Base-by-base conservation (phyloP, 30 jellyfish, hydroid and myxozoan genomes). In the Pelagia noctiluca region DNA sequence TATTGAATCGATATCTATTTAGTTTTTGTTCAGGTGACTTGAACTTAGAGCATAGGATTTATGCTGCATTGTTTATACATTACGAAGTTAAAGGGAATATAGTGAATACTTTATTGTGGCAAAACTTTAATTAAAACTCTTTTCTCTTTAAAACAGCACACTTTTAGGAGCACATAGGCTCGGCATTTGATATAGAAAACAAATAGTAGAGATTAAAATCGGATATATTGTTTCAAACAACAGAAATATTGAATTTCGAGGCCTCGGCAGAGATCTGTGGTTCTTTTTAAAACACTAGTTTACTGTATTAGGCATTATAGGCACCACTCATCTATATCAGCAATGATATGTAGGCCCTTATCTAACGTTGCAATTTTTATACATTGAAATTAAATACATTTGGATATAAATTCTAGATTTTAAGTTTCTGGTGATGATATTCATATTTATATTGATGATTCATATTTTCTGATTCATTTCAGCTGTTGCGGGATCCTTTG, bases 401-500 rank as follows among this genome's bases (percentile, higher is more conserved):
- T 42, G 66, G 12, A 52, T 25, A 64, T 52, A 64, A 5, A 12
- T 5, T 19, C 32, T 18, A 24, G 7, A 24, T 22, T 52, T 64
- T 11, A 21, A 18, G 0, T 47, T 11, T 47, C 25, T 7, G 29
- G 7, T 32, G n/a, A 0, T 47, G 28, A 4, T 0, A 3, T 31
- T 36, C 31, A n/a, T 12, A 71, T 4, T 7, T 1, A 4, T 1
- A 38, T 30, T 64, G 3, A 35, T 68, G 35, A 30, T 68, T 47
- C 38, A 1, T 50, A 19, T 35, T 34, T 78, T 64, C 36, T 66
- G 1, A 16, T 42, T 32, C 5, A 30, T 69, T 67, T 13, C 64
- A 65, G 81, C 48, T 31, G 82, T 67, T 22, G 71, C 83, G 19
- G 62, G 12, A 63, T 29, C 77, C 82, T 94, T 82, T 82, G 57